These are phyloP conservation scores for Nephotettix cincticeps DNA, from an alignment of 1,140 invertebrate species.

Conservation along the genomic window DNA sequence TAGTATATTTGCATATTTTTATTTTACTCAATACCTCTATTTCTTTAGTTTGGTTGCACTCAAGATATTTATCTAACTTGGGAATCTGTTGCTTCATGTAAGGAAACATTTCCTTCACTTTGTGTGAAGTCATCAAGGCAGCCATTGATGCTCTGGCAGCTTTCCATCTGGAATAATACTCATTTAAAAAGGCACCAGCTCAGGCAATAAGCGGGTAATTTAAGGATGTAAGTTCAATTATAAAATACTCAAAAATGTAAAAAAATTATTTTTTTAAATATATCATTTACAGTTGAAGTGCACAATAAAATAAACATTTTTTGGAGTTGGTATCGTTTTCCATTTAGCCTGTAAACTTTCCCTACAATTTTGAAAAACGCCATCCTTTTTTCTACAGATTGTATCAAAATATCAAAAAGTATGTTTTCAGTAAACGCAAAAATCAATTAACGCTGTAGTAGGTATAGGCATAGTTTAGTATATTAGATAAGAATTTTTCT, in stretches of 20 bases:
- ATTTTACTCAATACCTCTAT: too few species aligned
- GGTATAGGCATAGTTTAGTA: too few species aligned
- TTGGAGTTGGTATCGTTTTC: too few species aligned
- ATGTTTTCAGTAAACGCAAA: too few species aligned
- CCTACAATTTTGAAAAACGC: too few species aligned
- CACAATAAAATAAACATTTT: too few species aligned
- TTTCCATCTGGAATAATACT: not conserved
- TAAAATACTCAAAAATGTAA: not conserved
- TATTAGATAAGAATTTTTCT: too few species aligned
- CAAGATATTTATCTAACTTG: not conserved
- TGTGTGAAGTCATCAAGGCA: not conserved
- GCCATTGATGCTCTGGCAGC: not conserved
- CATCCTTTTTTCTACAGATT: too few species aligned
- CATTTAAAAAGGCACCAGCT: not conserved
- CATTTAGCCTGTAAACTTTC: too few species aligned
- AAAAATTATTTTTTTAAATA: not conserved
- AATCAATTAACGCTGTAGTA: too few species aligned
- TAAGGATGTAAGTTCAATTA: not conserved
- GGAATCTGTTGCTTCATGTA: not conserved
- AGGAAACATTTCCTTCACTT: not conserved
- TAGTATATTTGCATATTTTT: too few species aligned
- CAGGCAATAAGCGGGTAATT: not conserved
- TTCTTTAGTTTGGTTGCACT: not conserved
- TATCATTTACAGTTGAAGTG: not conserved
- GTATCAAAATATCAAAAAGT: too few species aligned